These are phyloP conservation scores for Nymphalis urticae DNA, from an alignment of 2,888 invertebrate species.

Conservation along the genomic window DNA sequence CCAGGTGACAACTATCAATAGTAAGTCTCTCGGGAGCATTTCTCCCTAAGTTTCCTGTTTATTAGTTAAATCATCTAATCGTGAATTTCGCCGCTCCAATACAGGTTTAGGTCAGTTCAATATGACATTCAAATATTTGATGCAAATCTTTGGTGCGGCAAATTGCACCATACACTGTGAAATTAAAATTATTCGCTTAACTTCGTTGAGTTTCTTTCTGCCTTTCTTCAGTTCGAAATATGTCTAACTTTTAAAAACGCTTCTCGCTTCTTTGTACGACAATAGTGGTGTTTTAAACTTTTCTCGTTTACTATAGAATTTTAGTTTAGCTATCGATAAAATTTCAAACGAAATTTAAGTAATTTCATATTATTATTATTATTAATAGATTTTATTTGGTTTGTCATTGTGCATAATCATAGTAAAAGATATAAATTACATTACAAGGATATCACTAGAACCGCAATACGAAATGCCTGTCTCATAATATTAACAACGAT, in stretches of 20 bases:
- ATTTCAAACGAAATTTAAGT: neutral
- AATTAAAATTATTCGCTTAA: slow-evolving; percentile 22
- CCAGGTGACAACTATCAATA: neutral
- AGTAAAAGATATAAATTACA: slow-evolving; percentile 11
- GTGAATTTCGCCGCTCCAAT: slow-evolving; percentile 15
- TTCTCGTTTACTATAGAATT: slow-evolving; percentile 23
- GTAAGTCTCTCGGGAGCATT: neutral
- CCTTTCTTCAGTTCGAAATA: slow-evolving; percentile 23
- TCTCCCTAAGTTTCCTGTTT: slow-evolving; percentile 8
- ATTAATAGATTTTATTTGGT: no score
- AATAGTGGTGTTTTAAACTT: slow-evolving; percentile 26
- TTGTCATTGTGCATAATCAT: no score
- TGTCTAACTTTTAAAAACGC: slow-evolving; percentile 29
- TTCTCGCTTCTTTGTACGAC: slow-evolving; percentile 22
- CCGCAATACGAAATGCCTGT: slow-evolving; percentile 20
- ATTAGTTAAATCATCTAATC: slow-evolving; percentile 13
- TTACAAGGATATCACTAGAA: slow-evolving; percentile 9
- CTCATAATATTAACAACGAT: slow-evolving; percentile 10
- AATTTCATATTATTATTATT: neutral
- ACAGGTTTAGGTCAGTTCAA: slow-evolving; percentile 10
- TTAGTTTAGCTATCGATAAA: neutral
- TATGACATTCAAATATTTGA: slow-evolving; percentile 19
- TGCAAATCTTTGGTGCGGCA: slow-evolving; percentile 3
- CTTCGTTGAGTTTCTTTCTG: slow-evolving; percentile 11
- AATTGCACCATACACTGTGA: neutral